Evolutionary conservation across 2,888 invertebrate species (phyloP).

Genomic region (Agelastica alni): DNA sequence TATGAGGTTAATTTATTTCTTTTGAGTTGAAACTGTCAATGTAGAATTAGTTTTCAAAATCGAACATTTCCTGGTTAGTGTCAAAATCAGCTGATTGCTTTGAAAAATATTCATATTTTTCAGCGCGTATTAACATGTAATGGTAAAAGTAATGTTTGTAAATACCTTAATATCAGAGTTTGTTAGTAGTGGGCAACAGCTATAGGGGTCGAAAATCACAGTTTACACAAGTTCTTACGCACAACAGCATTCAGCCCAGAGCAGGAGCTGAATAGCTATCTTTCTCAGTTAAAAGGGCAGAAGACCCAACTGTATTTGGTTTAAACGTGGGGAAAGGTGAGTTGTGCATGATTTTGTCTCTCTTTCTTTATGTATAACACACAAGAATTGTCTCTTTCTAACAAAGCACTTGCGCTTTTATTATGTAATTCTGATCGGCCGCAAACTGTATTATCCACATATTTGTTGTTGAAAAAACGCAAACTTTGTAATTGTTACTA

Average conservation of each 20-base stretch:
- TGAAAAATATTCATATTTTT: no score
- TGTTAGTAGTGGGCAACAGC: slow-evolving; percentile 37
- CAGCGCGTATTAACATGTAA: no score
- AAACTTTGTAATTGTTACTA: no score
- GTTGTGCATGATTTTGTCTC: slow-evolving; percentile 2
- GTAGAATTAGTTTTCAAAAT: no score
- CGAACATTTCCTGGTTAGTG: slow-evolving; percentile 4
- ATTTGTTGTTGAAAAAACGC: no score
- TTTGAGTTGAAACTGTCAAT: no score
- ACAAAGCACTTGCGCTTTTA: slow-evolving; percentile 18
- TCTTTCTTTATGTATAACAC: background rate
- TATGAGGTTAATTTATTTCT: no score
- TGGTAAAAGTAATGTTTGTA: slow-evolving; percentile 8
- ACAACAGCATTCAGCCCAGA: slow-evolving; percentile 48
- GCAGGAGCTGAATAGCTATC: slow-evolving; percentile 45
- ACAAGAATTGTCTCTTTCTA: slow-evolving; percentile 1
- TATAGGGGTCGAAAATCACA: slow-evolving; percentile 47
- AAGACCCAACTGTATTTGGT: slow-evolving; percentile 27
- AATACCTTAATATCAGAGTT: slow-evolving; percentile 35
- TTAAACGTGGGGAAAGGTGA: slow-evolving; percentile 7
- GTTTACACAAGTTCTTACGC: slow-evolving; percentile 38
- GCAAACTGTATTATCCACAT: no score
- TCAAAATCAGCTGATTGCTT: slow-evolving; percentile 32
- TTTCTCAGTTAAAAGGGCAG: slow-evolving; percentile 25
- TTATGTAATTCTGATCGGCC: no score